phyloP scores from a whole-genome alignment of 2,113 vertebrate genomes.

The Pseudonaja textilis region DNA sequence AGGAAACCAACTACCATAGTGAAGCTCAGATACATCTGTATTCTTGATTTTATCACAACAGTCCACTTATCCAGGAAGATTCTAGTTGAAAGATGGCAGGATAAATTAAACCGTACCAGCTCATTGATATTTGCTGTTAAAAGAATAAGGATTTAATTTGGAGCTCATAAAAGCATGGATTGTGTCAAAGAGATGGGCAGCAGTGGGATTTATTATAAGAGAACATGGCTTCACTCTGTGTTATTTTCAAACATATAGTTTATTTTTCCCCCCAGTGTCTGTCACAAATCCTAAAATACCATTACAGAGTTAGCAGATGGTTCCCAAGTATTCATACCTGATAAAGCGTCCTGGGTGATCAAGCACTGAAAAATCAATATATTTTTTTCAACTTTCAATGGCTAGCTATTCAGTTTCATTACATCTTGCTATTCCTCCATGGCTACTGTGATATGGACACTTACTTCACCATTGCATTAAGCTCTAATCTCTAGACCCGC shows the following conservation, averaged over 20 bases:
- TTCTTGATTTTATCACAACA: slow-evolving; percentile 47
- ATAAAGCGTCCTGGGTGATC: slow-evolving; percentile 67
- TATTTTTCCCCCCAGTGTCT: slow-evolving; percentile 59
- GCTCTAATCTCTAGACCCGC: slow-evolving; percentile 62
- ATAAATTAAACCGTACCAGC: slow-evolving; percentile 30
- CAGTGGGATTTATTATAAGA: slow-evolving; percentile 44
- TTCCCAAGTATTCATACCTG: slow-evolving; percentile 62
- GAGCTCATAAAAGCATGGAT: slow-evolving; percentile 55
- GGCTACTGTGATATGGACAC: slow-evolving; percentile 61
- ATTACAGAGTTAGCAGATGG: slow-evolving; percentile 59
- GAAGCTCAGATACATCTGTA: slow-evolving; percentile 32
- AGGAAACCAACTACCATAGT: slow-evolving; percentile 5
- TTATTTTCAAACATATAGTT: slow-evolving; percentile 59
- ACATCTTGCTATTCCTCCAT: slow-evolving; percentile 65
- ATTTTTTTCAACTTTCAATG: slow-evolving; percentile 67
- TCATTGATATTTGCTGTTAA: slow-evolving; percentile 59
- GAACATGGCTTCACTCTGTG: slow-evolving; percentile 46
- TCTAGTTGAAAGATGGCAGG: slow-evolving; percentile 42
- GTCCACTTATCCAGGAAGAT: neutral
- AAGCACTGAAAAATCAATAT: slow-evolving; percentile 71
- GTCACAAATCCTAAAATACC: slow-evolving; percentile 71
- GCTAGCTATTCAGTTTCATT: slow-evolving; percentile 66
- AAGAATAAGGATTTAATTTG: slow-evolving; percentile 44
- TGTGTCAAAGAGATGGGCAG: slow-evolving; percentile 42
- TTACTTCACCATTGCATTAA: slow-evolving; percentile 67